Evolutionary conservation across 2,797 vertebrate species (phyloP).

Genomic region (Gorsachius magnificus): DNA sequence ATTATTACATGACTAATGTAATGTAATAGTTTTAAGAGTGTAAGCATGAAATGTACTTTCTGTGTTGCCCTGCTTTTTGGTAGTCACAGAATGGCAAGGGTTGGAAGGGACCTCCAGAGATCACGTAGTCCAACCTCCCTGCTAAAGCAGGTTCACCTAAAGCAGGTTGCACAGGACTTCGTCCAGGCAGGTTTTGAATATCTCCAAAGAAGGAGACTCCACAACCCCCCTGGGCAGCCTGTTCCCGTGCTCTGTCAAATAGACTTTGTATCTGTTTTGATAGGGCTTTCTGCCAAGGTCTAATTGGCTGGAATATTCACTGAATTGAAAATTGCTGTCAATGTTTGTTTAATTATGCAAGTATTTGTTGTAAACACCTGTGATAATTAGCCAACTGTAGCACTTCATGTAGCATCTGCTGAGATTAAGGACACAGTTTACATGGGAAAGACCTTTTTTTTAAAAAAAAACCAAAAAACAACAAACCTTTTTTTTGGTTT

Average conservation of each 20-base stretch:
- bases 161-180: too few relatives aligned
- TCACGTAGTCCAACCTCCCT: too few relatives aligned
- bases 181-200: too few relatives aligned
- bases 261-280: background rate
- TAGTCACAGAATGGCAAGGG: too few relatives aligned
- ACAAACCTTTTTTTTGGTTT: background rate
- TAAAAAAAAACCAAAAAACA: background rate
- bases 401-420: background rate
- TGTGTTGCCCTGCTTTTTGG: background rate
- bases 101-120: too few relatives aligned
- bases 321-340: background rate
- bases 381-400: background rate
- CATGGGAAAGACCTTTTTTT: background rate
- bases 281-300: background rate
- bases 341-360: background rate
- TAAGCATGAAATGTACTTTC: background rate
- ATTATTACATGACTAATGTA: background rate
- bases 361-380: background rate
- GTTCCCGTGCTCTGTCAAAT: background rate
- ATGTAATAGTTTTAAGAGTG: background rate
- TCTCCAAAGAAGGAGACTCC: too few relatives aligned
- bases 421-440: background rate
- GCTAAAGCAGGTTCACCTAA: too few relatives aligned
- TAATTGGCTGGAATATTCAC: background rate
- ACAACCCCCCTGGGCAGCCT: too few relatives aligned